These are phyloP conservation scores for Toxonevra muliebris DNA, from an alignment of 2,888 invertebrate genomes.

Conservation along the genomic window DNA sequence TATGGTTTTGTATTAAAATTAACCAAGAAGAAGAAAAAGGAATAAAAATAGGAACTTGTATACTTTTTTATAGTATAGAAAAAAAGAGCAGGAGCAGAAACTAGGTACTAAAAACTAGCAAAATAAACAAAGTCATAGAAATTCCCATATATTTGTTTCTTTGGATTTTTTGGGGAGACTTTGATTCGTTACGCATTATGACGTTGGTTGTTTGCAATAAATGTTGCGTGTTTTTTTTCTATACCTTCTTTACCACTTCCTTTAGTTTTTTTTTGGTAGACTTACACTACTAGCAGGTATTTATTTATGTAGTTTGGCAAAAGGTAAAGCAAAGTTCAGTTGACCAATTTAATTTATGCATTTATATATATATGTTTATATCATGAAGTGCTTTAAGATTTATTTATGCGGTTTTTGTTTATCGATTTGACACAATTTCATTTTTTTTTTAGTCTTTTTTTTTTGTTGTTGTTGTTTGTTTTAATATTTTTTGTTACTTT, in stretches of 20 bases:
- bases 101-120: background rate
- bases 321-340: constrained; percentile 2
- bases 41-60: too few species aligned
- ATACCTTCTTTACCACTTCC: too few species aligned
- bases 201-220: constrained; percentile 13
- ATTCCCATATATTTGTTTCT: background rate
- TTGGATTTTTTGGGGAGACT: background rate
- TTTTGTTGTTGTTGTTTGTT: constrained; percentile 31
- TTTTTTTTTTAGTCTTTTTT: constrained; percentile 15
- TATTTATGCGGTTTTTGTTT: constrained; percentile 54
- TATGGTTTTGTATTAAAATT: constrained; percentile 2
- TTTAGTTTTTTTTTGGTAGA: too few species aligned
- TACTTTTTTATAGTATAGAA: too few species aligned
- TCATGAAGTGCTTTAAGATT: constrained; percentile 46
- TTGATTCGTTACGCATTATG: constrained; percentile 18
- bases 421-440: constrained; percentile 59
- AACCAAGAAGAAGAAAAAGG: too few species aligned
- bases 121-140: background rate
- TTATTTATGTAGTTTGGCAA: too few species aligned
- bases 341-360: constrained; percentile 36
- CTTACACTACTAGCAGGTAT: too few species aligned
- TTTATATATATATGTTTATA: constrained; percentile 31
- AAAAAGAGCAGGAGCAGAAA: background rate
- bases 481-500: background rate
- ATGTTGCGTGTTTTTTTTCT: constrained; percentile 12